These are phyloP conservation scores for Anodontia alba DNA, from an alignment of 2,888 invertebrate species.

Conservation along the genomic window DNA sequence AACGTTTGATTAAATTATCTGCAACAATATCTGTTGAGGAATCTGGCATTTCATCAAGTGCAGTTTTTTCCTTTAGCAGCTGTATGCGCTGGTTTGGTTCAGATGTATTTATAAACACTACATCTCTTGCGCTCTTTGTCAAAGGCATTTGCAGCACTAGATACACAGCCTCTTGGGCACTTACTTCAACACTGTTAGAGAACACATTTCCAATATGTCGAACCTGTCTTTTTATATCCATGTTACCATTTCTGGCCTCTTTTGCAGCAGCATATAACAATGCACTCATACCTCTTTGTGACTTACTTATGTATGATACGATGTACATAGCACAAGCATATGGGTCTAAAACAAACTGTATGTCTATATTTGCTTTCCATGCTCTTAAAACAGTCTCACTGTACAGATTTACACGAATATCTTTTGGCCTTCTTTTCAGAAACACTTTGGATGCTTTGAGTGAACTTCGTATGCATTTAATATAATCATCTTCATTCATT, in stretches of 20 bases:
- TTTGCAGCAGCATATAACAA: slow-evolving; percentile 43
- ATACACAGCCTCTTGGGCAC: slow-evolving; percentile 68
- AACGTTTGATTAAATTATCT: slow-evolving; percentile 41
- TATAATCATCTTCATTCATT: slow-evolving; percentile 39
- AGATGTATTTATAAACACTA: slow-evolving; percentile 60
- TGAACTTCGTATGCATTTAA: slow-evolving; percentile 30
- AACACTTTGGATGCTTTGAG: slow-evolving; percentile 50
- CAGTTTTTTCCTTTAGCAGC: slow-evolving; percentile 64
- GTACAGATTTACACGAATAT: slow-evolving; percentile 49
- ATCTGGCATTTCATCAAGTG: slow-evolving; percentile 50
- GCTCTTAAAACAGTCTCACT: slow-evolving; percentile 33
- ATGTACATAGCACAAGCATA: slow-evolving; percentile 47
- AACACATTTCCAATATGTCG: slow-evolving; percentile 59
- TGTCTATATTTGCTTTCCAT: slow-evolving; percentile 56
- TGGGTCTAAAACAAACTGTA: slow-evolving; percentile 51
- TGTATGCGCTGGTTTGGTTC: slow-evolving; percentile 60
- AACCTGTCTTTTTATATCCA: slow-evolving; percentile 54
- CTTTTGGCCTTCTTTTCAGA: slow-evolving; percentile 40
- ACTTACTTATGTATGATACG: slow-evolving; percentile 32
- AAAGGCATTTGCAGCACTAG: slow-evolving; percentile 59
- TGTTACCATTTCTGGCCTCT: slow-evolving; percentile 57
- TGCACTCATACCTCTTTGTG: slow-evolving; percentile 31
- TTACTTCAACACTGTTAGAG: slow-evolving; percentile 51
- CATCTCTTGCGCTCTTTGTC: slow-evolving; percentile 35
- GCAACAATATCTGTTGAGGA: slow-evolving; percentile 33